Base-by-base conservation (phyloP, 2,888 invertebrate species). In the Idaea aversata region DNA sequence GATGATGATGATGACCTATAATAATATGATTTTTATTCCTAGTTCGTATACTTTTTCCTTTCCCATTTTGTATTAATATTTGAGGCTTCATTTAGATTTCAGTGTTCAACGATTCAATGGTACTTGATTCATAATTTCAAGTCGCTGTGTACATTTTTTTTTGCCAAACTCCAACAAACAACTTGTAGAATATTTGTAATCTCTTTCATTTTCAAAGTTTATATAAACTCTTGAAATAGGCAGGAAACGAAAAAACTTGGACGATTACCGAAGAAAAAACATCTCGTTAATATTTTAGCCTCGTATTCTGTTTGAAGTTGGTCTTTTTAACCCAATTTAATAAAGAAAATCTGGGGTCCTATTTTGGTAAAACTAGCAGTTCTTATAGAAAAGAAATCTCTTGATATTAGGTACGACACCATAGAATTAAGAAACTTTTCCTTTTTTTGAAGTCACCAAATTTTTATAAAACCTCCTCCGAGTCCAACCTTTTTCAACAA, bases 221-320 rank as follows among this genome's bases (percentile, higher is more conserved):
- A 47, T 47, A 47, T 70, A 72, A 59, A 60, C 61, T 63, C 61
- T 15, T 62, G 66, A 70, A 68, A 65, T 60, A 67, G 66, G 61
- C 61, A 58, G 65, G 64, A 60, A 65, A 63, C 60, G 62, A 63
- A 67, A 71, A 71, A 73, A 69, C 62, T 73, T 74, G 63, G 58
- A 25, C 65, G 65, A 74, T 72, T 70, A 70, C 64, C 68, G 65
- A 10, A 60, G 61, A 61, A 67, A 66, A 25, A 71, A 70, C 67
- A 71, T 70, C 70, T 72, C 70, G 68, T 79, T 78, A 78, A 77
- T 78, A 79, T 79, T 78, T 77, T 67, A 72, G 72, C 71, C 73
- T 66, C 71, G 71, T 69, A 61, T 65, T 65, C 62, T 70, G 65
- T 72, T 73, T 71, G 69, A 69, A 72, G 70, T 70, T 71, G 66